Percentiles rank a stretch among this genome's conserved stretches.
phyloP scores from a whole-genome alignment of 1,140 invertebrate species.

The Schlechtendalia chinensis region DNA sequence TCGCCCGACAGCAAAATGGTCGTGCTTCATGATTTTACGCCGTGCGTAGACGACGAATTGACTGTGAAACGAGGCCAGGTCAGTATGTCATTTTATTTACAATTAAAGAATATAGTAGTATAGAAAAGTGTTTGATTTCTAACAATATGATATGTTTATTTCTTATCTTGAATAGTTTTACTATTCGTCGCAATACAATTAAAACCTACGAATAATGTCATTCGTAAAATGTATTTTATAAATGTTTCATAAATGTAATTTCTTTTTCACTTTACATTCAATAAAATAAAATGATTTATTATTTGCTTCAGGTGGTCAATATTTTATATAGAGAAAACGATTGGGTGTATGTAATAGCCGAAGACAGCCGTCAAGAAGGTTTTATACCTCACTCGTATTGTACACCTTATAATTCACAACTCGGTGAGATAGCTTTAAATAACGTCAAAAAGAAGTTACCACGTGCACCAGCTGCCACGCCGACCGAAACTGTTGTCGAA shows the following conservation, averaged over 20 bases:
- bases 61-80: conserved; percentile 73
- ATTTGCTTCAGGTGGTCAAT: conserved; percentile 74
- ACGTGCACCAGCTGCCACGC: conserved; percentile 58
- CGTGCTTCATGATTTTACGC: conserved; percentile 89
- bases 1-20: conserved; percentile 93
- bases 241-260: too few relatives aligned
- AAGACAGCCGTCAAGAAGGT: conserved; percentile 82
- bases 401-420: conserved; percentile 74
- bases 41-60: conserved; percentile 91
- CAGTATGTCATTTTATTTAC: conserved; percentile 46
- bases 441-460: conserved; percentile 83
- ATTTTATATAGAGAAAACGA: conserved; percentile 92
- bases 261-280: too few relatives aligned
- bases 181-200: too few relatives aligned
- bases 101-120: too few relatives aligned
- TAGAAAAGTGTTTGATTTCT: too few relatives aligned
- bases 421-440: conserved; percentile 70
- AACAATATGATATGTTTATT: too few relatives aligned
- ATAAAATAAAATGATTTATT: not conserved
- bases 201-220: too few relatives aligned
- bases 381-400: conserved; percentile 94
- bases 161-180: too few relatives aligned
- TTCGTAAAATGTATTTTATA: too few relatives aligned
- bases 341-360: conserved; percentile 92
- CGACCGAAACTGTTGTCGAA: conserved; percentile 53